A percentile compares a stretch with the other conserved stretches of the same genome.
These are phyloP conservation scores for Monopis laevigella DNA, from an alignment of 2,888 invertebrate genomes.

Conservation along the genomic window DNA sequence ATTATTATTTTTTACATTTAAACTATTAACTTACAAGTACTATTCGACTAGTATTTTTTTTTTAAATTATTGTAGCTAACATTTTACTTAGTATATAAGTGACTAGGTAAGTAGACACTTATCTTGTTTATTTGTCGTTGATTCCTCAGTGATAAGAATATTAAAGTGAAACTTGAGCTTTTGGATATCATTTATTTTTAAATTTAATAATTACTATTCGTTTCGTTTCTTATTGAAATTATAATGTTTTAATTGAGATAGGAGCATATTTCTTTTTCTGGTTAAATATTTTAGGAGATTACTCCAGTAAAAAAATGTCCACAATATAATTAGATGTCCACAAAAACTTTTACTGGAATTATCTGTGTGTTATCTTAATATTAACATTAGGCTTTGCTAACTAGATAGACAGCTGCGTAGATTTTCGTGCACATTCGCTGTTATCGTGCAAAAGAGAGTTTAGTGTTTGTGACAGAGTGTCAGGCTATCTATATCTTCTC, in stretches of 20 bases:
- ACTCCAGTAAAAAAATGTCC: constrained; percentile 41
- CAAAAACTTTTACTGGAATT: constrained; percentile 31
- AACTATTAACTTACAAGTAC: no score
- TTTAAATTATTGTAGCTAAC: no score
- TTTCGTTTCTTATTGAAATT: constrained; percentile 65
- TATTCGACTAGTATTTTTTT: no score
- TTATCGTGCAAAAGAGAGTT: constrained; percentile 61
- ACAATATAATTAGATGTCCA: neutral
- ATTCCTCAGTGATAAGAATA: no score
- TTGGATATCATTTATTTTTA: constrained; percentile 40
- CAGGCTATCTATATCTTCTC: constrained; percentile 61
- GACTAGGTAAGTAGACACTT: no score
- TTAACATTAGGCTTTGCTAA: constrained; percentile 63
- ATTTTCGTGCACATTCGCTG: constrained; percentile 65
- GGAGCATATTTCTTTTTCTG: constrained; percentile 40
- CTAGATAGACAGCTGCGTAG: constrained; percentile 64
- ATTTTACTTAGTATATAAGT: no score
- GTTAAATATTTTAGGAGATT: constrained; percentile 37
- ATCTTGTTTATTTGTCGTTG: no score
- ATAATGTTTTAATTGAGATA: constrained; percentile 40
- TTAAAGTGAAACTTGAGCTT: constrained; percentile 59
- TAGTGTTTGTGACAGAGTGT: constrained; percentile 55
- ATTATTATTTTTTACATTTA: no score
- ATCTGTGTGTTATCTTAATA: constrained; percentile 42
- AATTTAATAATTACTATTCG: constrained; percentile 48